phyloP scores from a whole-genome alignment of 2,113 vertebrate genomes.

The Okapia johnstoni region DNA sequence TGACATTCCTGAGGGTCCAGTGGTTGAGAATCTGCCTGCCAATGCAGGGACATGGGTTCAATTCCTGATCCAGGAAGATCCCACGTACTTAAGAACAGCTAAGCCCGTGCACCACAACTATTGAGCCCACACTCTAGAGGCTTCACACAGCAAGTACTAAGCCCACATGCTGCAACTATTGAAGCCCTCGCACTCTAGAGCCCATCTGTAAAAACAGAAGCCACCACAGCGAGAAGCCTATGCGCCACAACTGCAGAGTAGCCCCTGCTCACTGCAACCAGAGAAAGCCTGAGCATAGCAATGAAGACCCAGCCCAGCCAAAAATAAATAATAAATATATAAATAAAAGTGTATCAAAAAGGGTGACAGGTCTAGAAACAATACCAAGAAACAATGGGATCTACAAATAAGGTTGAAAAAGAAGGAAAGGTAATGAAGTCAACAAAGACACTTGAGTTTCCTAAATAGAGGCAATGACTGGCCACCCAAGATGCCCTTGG shows the following conservation, averaged over 20 bases:
- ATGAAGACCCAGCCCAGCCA: background rate
- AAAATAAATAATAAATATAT: background rate
- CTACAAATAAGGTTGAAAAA: background rate
- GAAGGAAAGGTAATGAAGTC: background rate
- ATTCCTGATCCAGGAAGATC: background rate
- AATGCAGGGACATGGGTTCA: background rate
- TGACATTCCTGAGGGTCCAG: background rate
- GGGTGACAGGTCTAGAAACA: background rate
- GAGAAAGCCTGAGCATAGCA: background rate
- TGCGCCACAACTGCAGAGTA: background rate
- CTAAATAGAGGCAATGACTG: background rate
- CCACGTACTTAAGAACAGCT: background rate
- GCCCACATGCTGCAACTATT: background rate
- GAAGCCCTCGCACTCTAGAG: background rate
- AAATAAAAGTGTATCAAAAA: background rate
- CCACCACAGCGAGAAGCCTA: background rate
- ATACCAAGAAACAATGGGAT: background rate
- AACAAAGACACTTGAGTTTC: background rate
- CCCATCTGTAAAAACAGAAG: background rate
- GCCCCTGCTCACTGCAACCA: background rate
- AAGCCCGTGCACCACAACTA: fast-evolving
- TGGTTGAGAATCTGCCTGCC: background rate
- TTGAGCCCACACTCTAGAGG: background rate
- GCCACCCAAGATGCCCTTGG: background rate
- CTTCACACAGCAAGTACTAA: background rate